Evolutionary conservation across 2,797 vertebrate genomes (phyloP), one percentile per base, ranked within the genome.

Genomic region (Cyprinella venusta): DNA sequence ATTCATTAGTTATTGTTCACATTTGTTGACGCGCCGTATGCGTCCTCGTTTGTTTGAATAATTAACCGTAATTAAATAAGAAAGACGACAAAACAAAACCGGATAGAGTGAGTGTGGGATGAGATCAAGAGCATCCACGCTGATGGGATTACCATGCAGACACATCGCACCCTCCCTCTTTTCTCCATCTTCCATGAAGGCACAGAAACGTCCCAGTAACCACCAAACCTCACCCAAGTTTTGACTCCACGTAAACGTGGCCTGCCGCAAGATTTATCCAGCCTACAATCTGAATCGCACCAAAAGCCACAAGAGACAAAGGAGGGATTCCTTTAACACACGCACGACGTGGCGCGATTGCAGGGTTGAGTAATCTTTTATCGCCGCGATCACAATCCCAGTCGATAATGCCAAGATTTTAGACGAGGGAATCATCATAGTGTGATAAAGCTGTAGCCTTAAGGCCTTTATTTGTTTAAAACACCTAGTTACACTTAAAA

Each of bases 1-100:
- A 93, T 91, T 90, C 83, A 93, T 90, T 38, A 74, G 52, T 74
- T 76, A 86, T 85, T 91, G 91, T 92, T 93, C 91, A 87, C 90
- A 90, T 83, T 83, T 79, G 87, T 88, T 19, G 50, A 48, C 71
- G 77, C 63, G 87, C 88, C 86, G 80, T 84, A 76, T 83, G 86
- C 88, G 89, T 88, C 86, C 83, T 85, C 71, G 61, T 75, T 86
- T 82, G 80, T 90, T 88, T 92, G 42, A 92, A 93, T 93, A 88
- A 93, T 92, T 93, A 84, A 92, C 83, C 82, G 2, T 81, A 79
- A 80, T 83, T 81, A 78, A 82, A 86, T 87, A 54, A 68, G 71
- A 79, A 78, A 54, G 85, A 78, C 61, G 67, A 78, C 59, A 70
- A 70, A 78, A 48, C n/a, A 45, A 45, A 69, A 86, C 76, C 33